Evolutionary conservation across 1,140 invertebrate genomes (phyloP).

Genomic region (Ips typographus): DNA sequence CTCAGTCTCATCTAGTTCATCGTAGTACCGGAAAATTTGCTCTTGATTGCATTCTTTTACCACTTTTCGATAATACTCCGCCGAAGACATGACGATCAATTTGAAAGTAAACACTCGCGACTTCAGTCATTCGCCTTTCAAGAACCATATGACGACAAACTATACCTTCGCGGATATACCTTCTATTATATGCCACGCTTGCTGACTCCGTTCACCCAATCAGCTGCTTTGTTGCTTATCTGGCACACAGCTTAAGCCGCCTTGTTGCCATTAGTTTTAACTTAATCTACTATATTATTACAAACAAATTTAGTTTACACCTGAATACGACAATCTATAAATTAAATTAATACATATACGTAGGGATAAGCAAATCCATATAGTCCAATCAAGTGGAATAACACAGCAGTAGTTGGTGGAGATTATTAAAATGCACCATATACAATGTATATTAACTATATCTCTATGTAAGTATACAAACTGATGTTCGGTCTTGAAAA

Average conservation of each 20-base stretch:
- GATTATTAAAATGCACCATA: too few species aligned
- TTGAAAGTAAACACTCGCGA: conserved; percentile 21
- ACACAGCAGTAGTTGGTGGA: too few species aligned
- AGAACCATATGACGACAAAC: conserved; percentile 9
- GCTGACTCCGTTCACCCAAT: conserved; percentile 23
- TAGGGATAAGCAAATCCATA: too few species aligned
- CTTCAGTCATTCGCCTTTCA: conserved; percentile 18
- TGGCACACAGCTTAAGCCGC: conserved; percentile 1
- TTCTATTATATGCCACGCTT: conserved; percentile 33
- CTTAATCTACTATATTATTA: too few species aligned
- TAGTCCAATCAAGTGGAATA: too few species aligned
- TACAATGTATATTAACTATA: too few species aligned
- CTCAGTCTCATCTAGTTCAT: conserved; percentile 68
- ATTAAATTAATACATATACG: too few species aligned
- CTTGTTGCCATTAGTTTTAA: conserved; percentile 14
- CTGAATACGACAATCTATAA: too few species aligned
- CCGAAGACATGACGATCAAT: conserved; percentile 20
- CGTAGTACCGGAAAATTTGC: conserved; percentile 85
- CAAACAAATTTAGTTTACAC: too few species aligned
- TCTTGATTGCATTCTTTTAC: conserved; percentile 62
- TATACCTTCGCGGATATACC: conserved; percentile 10
- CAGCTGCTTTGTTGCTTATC: conserved; percentile 22
- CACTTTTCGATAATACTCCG: conserved; percentile 30
- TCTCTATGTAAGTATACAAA: too few species aligned
- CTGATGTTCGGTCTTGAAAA: too few species aligned